These are phyloP conservation scores for Blastomussa wellsi DNA, from an alignment of 92 coral and sea anemone genomes.

Conservation along the genomic window DNA sequence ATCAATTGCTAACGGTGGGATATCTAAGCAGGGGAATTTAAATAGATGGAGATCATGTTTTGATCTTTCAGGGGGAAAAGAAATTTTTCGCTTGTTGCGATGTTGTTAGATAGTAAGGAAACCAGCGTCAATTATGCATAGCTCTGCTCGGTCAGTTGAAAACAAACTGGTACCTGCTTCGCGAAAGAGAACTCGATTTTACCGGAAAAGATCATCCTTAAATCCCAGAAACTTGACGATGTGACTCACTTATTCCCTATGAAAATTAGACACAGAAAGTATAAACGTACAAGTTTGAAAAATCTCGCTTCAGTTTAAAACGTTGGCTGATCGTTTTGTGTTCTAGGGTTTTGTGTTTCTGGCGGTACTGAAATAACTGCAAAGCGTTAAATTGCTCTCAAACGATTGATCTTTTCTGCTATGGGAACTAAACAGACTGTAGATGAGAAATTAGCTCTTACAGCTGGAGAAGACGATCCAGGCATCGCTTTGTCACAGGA, in stretches of 20 bases:
- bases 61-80: neutral
- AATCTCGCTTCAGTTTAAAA: neutral
- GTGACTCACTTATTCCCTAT: neutral
- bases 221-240: neutral
- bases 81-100: neutral
- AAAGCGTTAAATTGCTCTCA: neutral
- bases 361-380: neutral
- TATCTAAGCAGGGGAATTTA: too few relatives aligned
- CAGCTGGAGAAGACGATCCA: neutral
- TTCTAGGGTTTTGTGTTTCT: neutral
- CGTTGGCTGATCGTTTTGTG: neutral
- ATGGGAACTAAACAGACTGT: conserved; percentile 37
- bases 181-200: neutral
- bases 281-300: neutral
- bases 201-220: neutral
- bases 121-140: conserved; percentile 32
- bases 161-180: conserved; percentile 42
- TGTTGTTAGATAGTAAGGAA: neutral
- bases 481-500: neutral
- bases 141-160: neutral
- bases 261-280: neutral
- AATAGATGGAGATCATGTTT: neutral
- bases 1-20: too few relatives aligned
- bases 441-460: neutral
- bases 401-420: neutral